Conservation (phyloP, 2,888 invertebrate genomes). For the Platycheirus albimanus region DNA sequence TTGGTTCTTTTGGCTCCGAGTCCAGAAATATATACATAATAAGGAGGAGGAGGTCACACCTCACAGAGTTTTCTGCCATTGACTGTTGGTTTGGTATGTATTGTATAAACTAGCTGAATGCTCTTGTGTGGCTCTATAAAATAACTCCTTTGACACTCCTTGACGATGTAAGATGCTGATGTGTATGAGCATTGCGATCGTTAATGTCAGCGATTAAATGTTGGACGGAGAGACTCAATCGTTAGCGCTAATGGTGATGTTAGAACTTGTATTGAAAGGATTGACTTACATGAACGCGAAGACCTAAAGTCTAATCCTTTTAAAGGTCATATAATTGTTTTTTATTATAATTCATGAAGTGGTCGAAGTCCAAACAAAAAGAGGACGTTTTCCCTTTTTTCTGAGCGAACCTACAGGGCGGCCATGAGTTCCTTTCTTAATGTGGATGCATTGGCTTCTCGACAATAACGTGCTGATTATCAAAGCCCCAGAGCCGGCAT, state of each 20-base stretch:
- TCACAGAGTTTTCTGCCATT: conserved; percentile 39
- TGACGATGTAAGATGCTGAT: conserved; percentile 19
- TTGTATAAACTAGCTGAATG: conserved; percentile 53
- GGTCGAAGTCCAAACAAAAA: too few species aligned
- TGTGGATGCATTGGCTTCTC: too few species aligned
- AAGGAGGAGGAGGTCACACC: conserved; percentile 45
- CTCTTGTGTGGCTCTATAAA: conserved; percentile 18
- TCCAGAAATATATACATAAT: conserved; percentile 11
- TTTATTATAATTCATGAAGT: too few species aligned
- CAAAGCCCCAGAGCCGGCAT: too few species aligned
- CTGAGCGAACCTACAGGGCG: too few species aligned
- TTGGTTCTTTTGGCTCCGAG: neutral
- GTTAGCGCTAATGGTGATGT: conserved; percentile 35
- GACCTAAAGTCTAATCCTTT: too few species aligned
- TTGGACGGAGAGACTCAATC: conserved; percentile 40
- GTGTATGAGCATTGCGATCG: conserved; percentile 20
- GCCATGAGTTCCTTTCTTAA: too few species aligned
- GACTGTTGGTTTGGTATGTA: too few species aligned
- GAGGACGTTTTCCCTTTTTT: too few species aligned
- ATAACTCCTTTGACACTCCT: conserved; percentile 59
- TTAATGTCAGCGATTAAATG: conserved; percentile 54
- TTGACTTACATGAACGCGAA: too few species aligned
- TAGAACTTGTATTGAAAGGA: neutral
- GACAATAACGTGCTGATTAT: too few species aligned
- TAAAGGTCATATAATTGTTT: too few species aligned